Conservation (phyloP, 2,888 invertebrate genomes). For the Tenthredo livida region DNA sequence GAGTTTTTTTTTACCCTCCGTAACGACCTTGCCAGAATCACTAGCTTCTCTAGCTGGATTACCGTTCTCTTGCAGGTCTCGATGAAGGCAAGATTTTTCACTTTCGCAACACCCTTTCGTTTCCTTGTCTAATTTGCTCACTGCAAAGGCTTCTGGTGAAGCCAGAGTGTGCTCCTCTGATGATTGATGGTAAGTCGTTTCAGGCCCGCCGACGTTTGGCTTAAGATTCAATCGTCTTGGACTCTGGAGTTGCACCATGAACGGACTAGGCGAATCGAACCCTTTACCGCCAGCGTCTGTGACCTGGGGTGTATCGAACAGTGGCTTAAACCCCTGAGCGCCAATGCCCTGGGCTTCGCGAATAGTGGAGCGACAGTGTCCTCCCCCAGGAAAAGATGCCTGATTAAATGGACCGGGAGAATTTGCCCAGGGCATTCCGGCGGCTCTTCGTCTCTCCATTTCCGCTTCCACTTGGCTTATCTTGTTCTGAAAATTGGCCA, state of each 20-base stretch:
- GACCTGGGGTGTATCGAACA: background rate
- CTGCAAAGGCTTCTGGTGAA: constrained; percentile 20
- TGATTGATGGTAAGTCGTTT: constrained; percentile 62
- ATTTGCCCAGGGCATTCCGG: constrained; percentile 54
- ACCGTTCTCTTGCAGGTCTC: background rate
- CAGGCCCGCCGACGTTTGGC: constrained; percentile 69
- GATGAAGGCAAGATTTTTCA: background rate
- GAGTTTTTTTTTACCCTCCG: constrained; percentile 68
- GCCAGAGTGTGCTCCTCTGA: background rate
- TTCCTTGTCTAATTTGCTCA: constrained; percentile 1
- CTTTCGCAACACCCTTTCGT: background rate
- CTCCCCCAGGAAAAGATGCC: constrained; percentile 53
- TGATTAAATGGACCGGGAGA: constrained; percentile 57
- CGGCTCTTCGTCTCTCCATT: constrained; percentile 65
- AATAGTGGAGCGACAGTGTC: constrained; percentile 59
- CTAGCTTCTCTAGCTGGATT: background rate
- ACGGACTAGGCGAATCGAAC: constrained; percentile 70
- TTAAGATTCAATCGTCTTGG: constrained; percentile 68
- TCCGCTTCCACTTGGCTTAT: constrained; percentile 71
- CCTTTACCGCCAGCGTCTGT: constrained; percentile 25
- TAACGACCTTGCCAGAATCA: constrained; percentile 4
- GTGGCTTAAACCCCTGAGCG: background rate
- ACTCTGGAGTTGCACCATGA: constrained; percentile 62
- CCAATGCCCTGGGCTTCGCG: constrained; percentile 29
- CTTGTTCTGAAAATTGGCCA: constrained; percentile 70